These are phyloP conservation scores for Cladorhizidae sp. DNA, from an alignment of 37 sponge, comb jelly and placozoan species.

Conservation along the genomic window DNA sequence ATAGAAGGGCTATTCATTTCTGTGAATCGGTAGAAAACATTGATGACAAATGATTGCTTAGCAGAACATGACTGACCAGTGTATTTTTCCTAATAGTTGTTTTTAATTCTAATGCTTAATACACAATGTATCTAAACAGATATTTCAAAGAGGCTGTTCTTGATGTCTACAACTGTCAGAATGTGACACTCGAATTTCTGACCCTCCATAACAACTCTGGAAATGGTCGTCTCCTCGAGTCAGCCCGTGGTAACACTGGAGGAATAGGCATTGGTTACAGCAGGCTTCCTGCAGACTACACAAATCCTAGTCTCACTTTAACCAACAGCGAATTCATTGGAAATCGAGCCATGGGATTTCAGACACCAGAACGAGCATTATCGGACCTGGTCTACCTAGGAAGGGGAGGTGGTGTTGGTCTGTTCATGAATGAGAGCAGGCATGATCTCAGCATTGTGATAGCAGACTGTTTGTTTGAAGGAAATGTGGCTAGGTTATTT, in stretches of 20 bases:
- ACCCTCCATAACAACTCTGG: conserved; percentile 44
- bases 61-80: neutral
- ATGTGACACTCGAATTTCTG: conserved; percentile 34
- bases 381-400: conserved; percentile 28
- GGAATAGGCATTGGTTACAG: conserved; percentile 53
- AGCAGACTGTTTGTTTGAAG: conserved; percentile 25
- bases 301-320: conserved; percentile 1
- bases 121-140: conserved; percentile 9
- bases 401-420: conserved; percentile 62
- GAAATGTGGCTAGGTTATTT: conserved; percentile 51
- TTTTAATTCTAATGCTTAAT: neutral
- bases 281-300: neutral
- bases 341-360: conserved; percentile 21
- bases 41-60: too few species aligned
- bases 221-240: conserved; percentile 7
- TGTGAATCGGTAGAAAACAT: too few species aligned
- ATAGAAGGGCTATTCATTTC: too few species aligned
- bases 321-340: neutral
- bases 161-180: conserved; percentile 70
- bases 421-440: conserved; percentile 28
- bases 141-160: conserved; percentile 59
- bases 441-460: conserved; percentile 22
- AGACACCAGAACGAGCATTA: conserved; percentile 9
- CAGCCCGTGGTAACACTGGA: conserved; percentile 53
- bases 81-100: neutral